These are phyloP conservation scores for Gobius niger DNA, from an alignment of 2,113 vertebrate species.

Conservation along the genomic window DNA sequence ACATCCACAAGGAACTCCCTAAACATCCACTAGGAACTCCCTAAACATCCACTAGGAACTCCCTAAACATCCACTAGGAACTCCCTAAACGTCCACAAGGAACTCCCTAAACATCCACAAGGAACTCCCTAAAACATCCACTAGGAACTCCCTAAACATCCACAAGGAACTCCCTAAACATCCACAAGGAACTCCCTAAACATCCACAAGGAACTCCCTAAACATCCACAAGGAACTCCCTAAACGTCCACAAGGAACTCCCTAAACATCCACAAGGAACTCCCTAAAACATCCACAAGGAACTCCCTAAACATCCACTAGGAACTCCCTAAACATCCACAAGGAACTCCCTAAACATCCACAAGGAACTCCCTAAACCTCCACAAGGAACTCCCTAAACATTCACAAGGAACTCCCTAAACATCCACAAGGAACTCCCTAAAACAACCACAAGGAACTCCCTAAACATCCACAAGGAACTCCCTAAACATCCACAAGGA, in stretches of 20 bases:
- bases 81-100: too few relatives aligned
- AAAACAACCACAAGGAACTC: neutral
- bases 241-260: neutral
- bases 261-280: neutral
- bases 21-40: too few relatives aligned
- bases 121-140: too few relatives aligned
- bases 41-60: too few relatives aligned
- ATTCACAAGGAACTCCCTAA: slow-evolving; percentile 81
- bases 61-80: too few relatives aligned
- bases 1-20: too few relatives aligned
- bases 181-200: neutral
- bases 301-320: neutral
- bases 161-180: too few relatives aligned
- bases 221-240: neutral
- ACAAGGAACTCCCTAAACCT: neutral
- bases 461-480: neutral
- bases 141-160: too few relatives aligned
- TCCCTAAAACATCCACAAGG: neutral
- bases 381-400: neutral
- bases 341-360: too few relatives aligned
- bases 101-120: too few relatives aligned
- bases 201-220: too few relatives aligned
- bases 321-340: neutral
- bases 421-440: neutral
- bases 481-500: too few relatives aligned